Evolutionary conservation across 2,113 vertebrate genomes (phyloP).

Genomic region (Syngnathoides biaculeatus): DNA sequence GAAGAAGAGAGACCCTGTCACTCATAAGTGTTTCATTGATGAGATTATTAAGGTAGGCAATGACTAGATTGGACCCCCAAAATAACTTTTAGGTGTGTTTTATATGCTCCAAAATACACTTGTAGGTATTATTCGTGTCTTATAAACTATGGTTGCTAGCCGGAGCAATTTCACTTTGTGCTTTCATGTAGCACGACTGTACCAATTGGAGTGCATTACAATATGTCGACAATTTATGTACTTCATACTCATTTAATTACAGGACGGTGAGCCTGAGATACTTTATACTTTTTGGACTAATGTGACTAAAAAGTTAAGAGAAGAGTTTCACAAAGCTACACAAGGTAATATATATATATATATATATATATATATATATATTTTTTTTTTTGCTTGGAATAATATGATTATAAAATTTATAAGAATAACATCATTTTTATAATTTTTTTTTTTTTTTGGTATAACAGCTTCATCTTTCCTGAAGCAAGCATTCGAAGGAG

Average conservation of each 20-base stretch:
- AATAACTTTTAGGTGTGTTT: too few relatives aligned
- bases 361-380: too few relatives aligned
- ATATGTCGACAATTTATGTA: too few relatives aligned
- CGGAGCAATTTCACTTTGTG: too few relatives aligned
- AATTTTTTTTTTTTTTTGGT: neutral
- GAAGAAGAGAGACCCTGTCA: slow-evolving; percentile 96
- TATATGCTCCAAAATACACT: too few relatives aligned
- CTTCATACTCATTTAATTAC: neutral
- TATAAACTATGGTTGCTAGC: too few relatives aligned
- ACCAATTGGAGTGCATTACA: too few relatives aligned
- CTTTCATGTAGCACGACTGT: too few relatives aligned
- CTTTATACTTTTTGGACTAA: slow-evolving; percentile 90
- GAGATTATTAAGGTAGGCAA: slow-evolving; percentile 89
- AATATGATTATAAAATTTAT: neutral
- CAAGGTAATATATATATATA: too few relatives aligned
- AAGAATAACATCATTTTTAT: too few relatives aligned
- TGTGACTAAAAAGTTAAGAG: slow-evolving; percentile 83
- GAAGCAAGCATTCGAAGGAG: slow-evolving; percentile 96
- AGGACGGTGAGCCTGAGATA: slow-evolving; percentile 93
- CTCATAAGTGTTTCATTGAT: slow-evolving; percentile 94
- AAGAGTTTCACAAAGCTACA: slow-evolving; percentile 86
- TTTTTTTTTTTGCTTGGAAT: neutral
- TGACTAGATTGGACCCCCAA: too few relatives aligned
- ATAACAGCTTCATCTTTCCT: slow-evolving; percentile 81
- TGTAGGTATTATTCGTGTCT: too few relatives aligned